A percentile compares a stretch with the other conserved stretches of the same genome.
phyloP scores from a whole-genome alignment of 2,797 vertebrate genomes.

The Adelosebastes latens region DNA sequence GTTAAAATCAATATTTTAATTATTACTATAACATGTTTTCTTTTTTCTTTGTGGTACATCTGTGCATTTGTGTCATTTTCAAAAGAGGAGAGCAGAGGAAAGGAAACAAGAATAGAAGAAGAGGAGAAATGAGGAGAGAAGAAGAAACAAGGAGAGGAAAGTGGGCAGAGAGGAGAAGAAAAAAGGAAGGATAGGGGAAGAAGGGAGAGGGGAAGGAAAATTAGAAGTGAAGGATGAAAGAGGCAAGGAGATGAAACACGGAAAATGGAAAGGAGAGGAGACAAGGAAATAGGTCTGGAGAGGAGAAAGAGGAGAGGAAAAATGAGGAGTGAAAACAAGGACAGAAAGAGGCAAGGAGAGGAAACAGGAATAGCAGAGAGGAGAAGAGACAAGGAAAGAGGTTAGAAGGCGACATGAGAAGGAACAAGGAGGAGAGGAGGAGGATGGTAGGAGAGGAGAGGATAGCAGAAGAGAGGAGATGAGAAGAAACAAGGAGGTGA shows the following conservation, averaged over 20 bases:
- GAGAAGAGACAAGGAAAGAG: neutral
- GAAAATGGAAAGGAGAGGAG: rapidly evolving
- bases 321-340: neutral
- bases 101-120: neutral
- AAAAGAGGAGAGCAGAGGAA: neutral
- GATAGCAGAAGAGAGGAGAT: no score
- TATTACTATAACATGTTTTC: neutral
- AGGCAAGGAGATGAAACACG: neutral
- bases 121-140: neutral
- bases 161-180: neutral
- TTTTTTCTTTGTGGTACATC: neutral
- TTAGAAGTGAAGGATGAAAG: neutral
- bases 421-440: neutral
- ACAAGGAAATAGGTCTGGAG: neutral
- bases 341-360: no score
- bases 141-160: neutral
- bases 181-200: neutral
- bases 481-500: neutral
- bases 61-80: neutral
- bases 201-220: neutral
- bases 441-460: no score
- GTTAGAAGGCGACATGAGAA: neutral
- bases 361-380: no score
- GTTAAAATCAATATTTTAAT: neutral
- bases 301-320: neutral